Base-by-base conservation (phyloP, 2,888 invertebrate genomes). In the Omphaloscelis lunosa region DNA sequence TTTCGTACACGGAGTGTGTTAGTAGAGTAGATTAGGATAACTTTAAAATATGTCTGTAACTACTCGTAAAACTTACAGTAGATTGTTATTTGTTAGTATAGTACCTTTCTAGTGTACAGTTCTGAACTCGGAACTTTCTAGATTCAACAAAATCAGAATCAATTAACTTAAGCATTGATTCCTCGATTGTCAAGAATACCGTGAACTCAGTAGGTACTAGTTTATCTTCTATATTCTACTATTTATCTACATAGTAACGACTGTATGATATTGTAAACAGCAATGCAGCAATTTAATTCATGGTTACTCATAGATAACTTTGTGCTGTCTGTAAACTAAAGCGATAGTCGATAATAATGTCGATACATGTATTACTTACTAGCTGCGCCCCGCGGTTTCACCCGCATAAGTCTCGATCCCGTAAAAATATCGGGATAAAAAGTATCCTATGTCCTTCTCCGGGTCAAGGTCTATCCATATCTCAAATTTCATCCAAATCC, bases 251-350 rank as follows among this genome's bases (percentile, higher is more conserved):
- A 75, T 80, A 77, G 45, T 48, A 59, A 73, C 15, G 45, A 58
- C 34, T 11, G 23, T 45, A 62, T 65, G 45, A 63, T 68, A 65
- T 65, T 56, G 27, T 77, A 48, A 62, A 82, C 48, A 76, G 67
- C 73, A 74, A 61, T 63, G 45, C 34, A 65, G 70, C 62, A 77
- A 82, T 86, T 78, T 68, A 63, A 65, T 78, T 86, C 77, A 86
- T 78, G 86, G 86, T 71, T 80, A 75, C 58, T 48, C 53, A 63
- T 70, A 82, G 68, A 88, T 85, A 78, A 75, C 79, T 59, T 74
- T 41, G 72, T 80, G 56, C 69, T 81, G 58, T 79, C 59, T 65
- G 23, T 34, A 27, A 72, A 85, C 78, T 80, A 85, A 85, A 77
- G 80, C 67, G 63, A 79, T 78, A 34, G 20, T 63, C 53, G 61